phyloP scores from a whole-genome alignment of 2,113 vertebrate genomes.

The Xenopus borealis region DNA sequence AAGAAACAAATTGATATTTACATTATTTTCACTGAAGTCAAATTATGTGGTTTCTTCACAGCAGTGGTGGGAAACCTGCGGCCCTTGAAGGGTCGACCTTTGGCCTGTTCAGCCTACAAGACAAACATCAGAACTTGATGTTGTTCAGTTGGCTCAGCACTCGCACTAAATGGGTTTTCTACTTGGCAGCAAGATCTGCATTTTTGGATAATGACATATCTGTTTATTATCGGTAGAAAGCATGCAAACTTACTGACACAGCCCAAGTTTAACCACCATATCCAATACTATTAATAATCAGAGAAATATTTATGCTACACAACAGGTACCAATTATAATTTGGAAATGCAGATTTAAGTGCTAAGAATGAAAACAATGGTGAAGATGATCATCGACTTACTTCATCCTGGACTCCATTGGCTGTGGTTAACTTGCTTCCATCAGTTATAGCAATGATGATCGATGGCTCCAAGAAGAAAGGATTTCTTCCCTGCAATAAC shows the following conservation, averaged over 20 bases:
- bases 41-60: conserved; percentile 7
- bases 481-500: conserved; percentile 79
- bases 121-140: conserved; percentile 4
- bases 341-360: too few species aligned
- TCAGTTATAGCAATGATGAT: conserved; percentile 91
- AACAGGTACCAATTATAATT: too few species aligned
- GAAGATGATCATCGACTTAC: too few species aligned
- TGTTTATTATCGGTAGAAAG: background rate
- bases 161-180: background rate
- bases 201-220: too few species aligned
- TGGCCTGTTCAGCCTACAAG: conserved; percentile 12
- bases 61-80: conserved; percentile 7
- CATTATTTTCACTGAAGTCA: conserved; percentile 9
- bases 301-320: too few species aligned
- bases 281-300: too few species aligned
- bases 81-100: conserved; percentile 8
- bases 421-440: conserved; percentile 86
- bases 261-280: too few species aligned
- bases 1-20: conserved; percentile 18
- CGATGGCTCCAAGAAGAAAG: conserved; percentile 89
- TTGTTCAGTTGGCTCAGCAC: background rate
- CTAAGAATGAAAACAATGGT: too few species aligned
- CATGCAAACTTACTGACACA: background rate
- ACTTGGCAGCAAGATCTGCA: too few species aligned
- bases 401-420: conserved; percentile 86